A percentile compares a stretch with the other conserved stretches of the same genome.
Evolutionary conservation across 2,797 vertebrate species (phyloP).

Genomic region (Alcedo atthis): DNA sequence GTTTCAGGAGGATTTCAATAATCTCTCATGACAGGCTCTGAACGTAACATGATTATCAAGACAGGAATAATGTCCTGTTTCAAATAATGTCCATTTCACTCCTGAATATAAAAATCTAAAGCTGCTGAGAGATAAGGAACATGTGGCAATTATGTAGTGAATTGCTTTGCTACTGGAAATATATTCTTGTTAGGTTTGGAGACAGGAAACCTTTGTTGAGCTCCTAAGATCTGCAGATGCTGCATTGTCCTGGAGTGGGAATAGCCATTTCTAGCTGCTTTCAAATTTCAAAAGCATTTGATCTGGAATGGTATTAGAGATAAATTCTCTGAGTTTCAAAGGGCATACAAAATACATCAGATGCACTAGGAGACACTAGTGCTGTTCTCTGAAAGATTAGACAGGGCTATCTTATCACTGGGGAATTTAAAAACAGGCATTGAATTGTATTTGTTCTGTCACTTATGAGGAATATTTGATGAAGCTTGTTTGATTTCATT

Average conservation of each 20-base stretch:
- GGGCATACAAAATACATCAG: background rate
- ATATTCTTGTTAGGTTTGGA: background rate
- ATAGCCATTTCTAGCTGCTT: background rate
- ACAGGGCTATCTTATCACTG: background rate
- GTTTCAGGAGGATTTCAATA: conserved; percentile 9
- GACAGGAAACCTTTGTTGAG: background rate
- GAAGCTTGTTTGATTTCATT: conserved; percentile 59
- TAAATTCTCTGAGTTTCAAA: conserved; percentile 33
- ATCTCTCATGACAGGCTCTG: background rate
- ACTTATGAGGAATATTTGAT: conserved; percentile 54
- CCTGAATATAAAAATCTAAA: background rate
- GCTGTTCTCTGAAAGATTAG: conserved; percentile 23
- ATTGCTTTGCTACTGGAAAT: background rate
- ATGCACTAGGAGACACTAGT: background rate
- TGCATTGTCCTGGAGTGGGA: background rate
- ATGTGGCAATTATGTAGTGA: background rate
- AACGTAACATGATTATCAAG: background rate
- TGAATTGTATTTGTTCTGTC: conserved; percentile 44
- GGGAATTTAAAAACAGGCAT: conserved; percentile 17
- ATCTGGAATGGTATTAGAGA: background rate
- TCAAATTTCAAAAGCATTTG: conserved; percentile 41
- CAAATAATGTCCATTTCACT: background rate
- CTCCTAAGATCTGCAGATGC: conserved; percentile 19
- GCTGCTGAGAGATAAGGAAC: background rate
- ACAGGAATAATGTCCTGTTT: background rate